phyloP scores from a whole-genome alignment of 1,140 invertebrate species.

The Mycetomoellerius zeteki region DNA sequence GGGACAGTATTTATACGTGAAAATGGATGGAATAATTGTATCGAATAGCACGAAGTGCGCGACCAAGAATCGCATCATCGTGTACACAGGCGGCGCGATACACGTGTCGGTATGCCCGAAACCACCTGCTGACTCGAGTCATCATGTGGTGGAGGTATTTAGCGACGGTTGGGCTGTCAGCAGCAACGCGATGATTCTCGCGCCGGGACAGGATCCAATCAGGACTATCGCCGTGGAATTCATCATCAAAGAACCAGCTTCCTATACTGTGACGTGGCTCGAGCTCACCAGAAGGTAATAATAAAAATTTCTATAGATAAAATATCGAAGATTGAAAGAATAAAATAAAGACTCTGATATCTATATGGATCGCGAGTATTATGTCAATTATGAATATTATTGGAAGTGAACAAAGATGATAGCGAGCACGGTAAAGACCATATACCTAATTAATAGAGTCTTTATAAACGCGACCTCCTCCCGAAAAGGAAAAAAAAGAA shows the following conservation, averaged over 20 bases:
- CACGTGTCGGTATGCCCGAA: constrained; percentile 92
- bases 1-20: constrained; percentile 91
- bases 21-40: constrained; percentile 89
- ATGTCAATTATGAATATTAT: constrained; percentile 14
- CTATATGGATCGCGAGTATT: background rate
- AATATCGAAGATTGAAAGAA: background rate
- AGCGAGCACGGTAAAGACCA: background rate
- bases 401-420: background rate
- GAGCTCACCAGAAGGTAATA: constrained; percentile 91
- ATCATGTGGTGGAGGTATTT: constrained; percentile 92
- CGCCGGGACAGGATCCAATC: constrained; percentile 88
- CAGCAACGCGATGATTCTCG: constrained; percentile 88
- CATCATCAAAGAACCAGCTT: constrained; percentile 90
- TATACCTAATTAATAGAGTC: constrained; percentile 25
- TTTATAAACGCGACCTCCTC: constrained; percentile 26
- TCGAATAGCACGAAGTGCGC: constrained; percentile 88
- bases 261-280: constrained; percentile 93
- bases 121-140: constrained; percentile 87
- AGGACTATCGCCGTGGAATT: constrained; percentile 93
- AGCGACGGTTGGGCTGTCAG: constrained; percentile 93
- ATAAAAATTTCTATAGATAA: background rate
- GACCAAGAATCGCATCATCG: constrained; percentile 91
- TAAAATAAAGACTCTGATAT: background rate
- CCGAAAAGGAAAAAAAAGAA: constrained; percentile 26
- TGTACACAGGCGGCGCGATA: constrained; percentile 90